Evolutionary conservation across 1,140 invertebrate species (phyloP), one percentile per base, ranked within the genome.

Genomic region (Melitaea cinxia): DNA sequence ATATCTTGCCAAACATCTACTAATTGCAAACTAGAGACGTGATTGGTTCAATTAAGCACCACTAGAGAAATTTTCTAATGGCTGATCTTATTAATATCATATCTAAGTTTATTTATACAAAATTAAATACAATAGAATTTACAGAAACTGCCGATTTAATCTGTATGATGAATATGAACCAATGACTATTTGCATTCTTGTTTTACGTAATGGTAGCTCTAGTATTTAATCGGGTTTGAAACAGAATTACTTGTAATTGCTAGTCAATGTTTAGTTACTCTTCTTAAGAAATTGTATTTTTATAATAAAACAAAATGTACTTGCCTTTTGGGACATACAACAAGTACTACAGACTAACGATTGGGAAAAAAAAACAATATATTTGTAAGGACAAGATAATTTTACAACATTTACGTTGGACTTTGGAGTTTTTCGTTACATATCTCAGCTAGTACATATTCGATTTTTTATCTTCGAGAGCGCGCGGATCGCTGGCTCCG

Each of bases 341-440:
- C 30, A 42, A 42, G 17, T 17, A 14, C 14, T 15, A 42, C 37
- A 42, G n/a, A 7, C 37, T 12, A 1, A 10, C 42, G 19, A 47
- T 5, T 12, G 10, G 6, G 23, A 47, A 24, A 47, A 9, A 23
- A 63, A 23, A 55, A 47, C 47, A 63, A 33, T 55, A 55, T 63
- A 63, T 63, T 63, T 55, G 52, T 47, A 26, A 54, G 24, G n/a
- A 21, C 33, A 35, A 62, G 35, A 53, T 42, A 54, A 62, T 62
- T 63, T 63, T 54, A 55, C 60, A 47, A 55, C 60, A n/a, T 9
- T 19, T 17, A 12, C 19, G 24, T 26, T 63, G 60, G 37, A 63
- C 35, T 63, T 63, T 63, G 52, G 60, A 63, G 24, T 47, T 55
- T 55, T 54, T 61, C 49, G 49, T 61, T 53, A 53, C 59, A 53